Evolutionary conservation across 2,113 vertebrate species (phyloP).

Genomic region (Otolemur garnettii): DNA sequence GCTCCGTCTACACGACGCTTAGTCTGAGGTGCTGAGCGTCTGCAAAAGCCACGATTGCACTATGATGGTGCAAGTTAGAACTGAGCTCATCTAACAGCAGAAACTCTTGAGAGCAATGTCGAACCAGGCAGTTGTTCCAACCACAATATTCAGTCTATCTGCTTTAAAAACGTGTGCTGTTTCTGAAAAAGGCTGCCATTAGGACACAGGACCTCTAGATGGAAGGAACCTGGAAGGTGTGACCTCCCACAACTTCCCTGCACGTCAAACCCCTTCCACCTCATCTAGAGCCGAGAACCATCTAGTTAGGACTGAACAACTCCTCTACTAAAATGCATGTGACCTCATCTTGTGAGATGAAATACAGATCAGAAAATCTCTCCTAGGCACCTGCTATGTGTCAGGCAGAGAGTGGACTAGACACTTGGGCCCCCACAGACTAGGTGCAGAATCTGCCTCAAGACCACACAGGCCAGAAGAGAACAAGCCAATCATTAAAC

Average conservation of each 20-base stretch:
- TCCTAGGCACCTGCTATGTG: neutral
- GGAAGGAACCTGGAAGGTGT: neutral
- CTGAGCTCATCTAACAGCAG: neutral
- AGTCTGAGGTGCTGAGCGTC: neutral
- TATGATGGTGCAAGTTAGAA: rapidly evolving
- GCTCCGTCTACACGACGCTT: rapidly evolving
- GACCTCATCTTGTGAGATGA: neutral
- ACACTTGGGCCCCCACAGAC: neutral
- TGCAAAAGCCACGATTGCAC: rapidly evolving
- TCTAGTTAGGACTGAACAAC: rapidly evolving
- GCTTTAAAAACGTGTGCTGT: neutral
- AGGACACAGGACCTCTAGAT: neutral
- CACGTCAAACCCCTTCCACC: neutral
- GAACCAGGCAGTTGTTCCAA: neutral
- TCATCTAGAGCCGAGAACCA: neutral
- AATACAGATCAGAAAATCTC: neutral
- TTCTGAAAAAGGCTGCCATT: neutral
- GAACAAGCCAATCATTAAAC: neutral
- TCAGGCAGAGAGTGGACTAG: neutral
- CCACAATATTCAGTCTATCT: neutral
- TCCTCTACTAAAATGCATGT: neutral
- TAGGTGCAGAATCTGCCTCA: neutral
- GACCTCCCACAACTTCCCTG: neutral
- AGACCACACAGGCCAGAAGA: neutral
- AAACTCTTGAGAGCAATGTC: neutral